Percentiles rank a stretch among this genome's conserved stretches.
Evolutionary conservation across 2,888 invertebrate genomes (phyloP).

Genomic region (Stegana nigrithorax): DNA sequence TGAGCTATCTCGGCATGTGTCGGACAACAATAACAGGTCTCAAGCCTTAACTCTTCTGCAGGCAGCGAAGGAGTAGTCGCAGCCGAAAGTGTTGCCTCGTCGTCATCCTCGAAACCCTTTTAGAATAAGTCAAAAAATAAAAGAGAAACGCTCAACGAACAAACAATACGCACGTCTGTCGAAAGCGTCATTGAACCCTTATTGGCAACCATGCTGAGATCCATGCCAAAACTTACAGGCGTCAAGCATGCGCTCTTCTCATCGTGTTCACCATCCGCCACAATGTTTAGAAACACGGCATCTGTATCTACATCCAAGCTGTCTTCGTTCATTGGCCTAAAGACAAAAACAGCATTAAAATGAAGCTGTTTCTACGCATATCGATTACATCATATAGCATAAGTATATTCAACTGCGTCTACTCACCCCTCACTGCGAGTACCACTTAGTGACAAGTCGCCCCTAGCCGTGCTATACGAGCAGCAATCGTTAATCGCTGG

Average conservation of each 20-base stretch:
- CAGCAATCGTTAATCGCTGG: slow-evolving; percentile 76
- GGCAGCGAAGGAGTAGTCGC: slow-evolving; percentile 69
- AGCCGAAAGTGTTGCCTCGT: slow-evolving; percentile 72
- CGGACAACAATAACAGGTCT: slow-evolving; percentile 57
- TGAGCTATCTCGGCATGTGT: slow-evolving; percentile 43
- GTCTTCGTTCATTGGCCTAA: slow-evolving; percentile 69
- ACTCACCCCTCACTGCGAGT: slow-evolving; percentile 75
- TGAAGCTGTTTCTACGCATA: too few species aligned
- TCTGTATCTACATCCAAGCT: slow-evolving; percentile 40
- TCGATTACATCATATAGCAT: too few species aligned
- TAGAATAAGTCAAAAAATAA: too few species aligned
- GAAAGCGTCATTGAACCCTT: slow-evolving; percentile 73
- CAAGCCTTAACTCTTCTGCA: slow-evolving; percentile 49
- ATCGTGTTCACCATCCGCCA: slow-evolving; percentile 40
- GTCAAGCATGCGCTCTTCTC: slow-evolving; percentile 68
- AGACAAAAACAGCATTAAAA: slow-evolving; percentile 69
- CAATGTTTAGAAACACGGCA: slow-evolving; percentile 42
- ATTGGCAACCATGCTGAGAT: slow-evolving; percentile 78
- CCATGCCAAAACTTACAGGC: slow-evolving; percentile 76
- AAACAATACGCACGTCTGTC: slow-evolving; percentile 59
- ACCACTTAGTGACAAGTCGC: slow-evolving; percentile 74
- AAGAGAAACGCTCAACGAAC: too few species aligned
- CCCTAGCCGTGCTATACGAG: slow-evolving; percentile 71
- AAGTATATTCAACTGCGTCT: too few species aligned
- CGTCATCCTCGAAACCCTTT: slow-evolving; percentile 69